A percentile compares a stretch with the other conserved stretches of the same genome.
Evolutionary conservation across 2,797 vertebrate species (phyloP).

Genomic region (Peromyscus aztecus): DNA sequence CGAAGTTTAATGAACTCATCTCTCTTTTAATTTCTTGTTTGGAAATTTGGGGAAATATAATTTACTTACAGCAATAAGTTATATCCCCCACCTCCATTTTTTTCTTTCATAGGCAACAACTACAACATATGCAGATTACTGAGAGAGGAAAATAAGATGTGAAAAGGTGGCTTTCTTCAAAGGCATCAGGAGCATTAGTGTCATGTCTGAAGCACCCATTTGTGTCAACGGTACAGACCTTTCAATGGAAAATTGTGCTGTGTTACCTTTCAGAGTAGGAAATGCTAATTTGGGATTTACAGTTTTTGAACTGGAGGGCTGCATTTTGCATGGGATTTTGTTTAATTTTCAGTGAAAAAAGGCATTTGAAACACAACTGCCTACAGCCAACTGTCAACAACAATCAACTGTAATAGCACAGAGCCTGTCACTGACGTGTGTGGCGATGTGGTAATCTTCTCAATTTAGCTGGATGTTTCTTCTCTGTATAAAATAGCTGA

Average conservation of each 20-base stretch:
- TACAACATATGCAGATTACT: constrained; percentile 89
- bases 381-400: constrained; percentile 93
- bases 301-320: constrained; percentile 91
- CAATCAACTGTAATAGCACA: constrained; percentile 92
- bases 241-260: constrained; percentile 96
- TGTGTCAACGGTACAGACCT: constrained; percentile 94
- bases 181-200: constrained; percentile 94
- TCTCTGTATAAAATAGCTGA: constrained; percentile 89
- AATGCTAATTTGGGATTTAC: constrained; percentile 97
- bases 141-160: constrained; percentile 88
- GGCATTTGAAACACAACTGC: constrained; percentile 92
- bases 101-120: constrained; percentile 84
- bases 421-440: constrained; percentile 93
- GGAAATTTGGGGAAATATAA: constrained; percentile 84
- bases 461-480: constrained; percentile 92
- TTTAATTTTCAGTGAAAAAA: constrained; percentile 93
- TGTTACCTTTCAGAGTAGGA: constrained; percentile 97
- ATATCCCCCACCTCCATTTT: constrained; percentile 62
- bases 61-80: constrained; percentile 82
- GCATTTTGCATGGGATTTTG: constrained; percentile 93
- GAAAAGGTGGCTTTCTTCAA: constrained; percentile 91
- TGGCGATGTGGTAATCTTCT: constrained; percentile 93
- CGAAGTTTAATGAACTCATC: constrained; percentile 59
- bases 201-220: constrained; percentile 96
- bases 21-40: constrained; percentile 78